Base-by-base conservation (phyloP, 2,888 invertebrate species). In the Leptinotarsa tumamoca region DNA sequence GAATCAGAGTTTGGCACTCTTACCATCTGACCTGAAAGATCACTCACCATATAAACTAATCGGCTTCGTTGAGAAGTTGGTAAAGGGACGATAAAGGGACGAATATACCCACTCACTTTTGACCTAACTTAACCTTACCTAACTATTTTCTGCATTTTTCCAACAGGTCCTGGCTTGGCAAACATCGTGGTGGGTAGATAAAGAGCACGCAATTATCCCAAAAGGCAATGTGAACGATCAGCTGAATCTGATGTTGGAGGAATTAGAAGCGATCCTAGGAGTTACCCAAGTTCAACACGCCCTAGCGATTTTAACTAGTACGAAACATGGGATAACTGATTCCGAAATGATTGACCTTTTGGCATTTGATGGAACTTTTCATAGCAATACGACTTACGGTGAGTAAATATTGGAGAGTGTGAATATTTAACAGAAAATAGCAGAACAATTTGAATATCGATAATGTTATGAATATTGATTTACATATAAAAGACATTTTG, bases 301-400 rank as follows among this genome's bases (percentile, higher is more conserved):
- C 71, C 89, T 96, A 54, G 92, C 95, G 3, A 90, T 95, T 77
- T 89, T 96, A 75, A 92, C 94, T 0, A 93, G 94, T 4, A 92
- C 95, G 10, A 91, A 94, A 72, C 92, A 94, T 85, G 96, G 96
- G 3, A 90, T 96, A 67, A 93, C 94, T 23, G 95, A 95, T 84
- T 94, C 94, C 4, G 96, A 97, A 89, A 93, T 95, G 87, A 89
- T 95, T 83, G 95, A 94, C 84, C 88, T 94, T 78, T 83, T 94
- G 77, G 92, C 93, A 0, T 91, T 92, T 82, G 92, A 93, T 82
- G 90, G 91, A 58, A 89, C 90, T 80, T 93, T 93, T 80, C 90
- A 92, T 79, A 92, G 92, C 79, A 90, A 90, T 73, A 90, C 91
- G 80, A 93, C 93, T 63, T 92, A 93, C 82, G 89, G 93, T 93